Conservation (phyloP, 2,797 vertebrate species). For the Cuculus canorus region DNA sequence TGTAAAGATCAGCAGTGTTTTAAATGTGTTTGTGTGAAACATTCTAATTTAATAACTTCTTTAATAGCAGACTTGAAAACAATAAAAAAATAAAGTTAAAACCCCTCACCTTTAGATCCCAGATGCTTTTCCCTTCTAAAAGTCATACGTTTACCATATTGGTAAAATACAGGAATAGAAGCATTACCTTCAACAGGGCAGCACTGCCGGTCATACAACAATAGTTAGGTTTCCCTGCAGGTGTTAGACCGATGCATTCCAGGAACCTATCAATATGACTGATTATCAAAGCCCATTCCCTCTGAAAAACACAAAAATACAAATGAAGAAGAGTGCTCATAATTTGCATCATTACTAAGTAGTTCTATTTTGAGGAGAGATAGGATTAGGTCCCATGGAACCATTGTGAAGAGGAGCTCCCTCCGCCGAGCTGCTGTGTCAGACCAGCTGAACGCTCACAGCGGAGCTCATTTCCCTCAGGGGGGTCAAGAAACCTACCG, state of each 20-base stretch:
- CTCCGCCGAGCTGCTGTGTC: neutral
- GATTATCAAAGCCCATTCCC: neutral
- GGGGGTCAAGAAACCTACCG: neutral
- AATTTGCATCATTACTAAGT: neutral
- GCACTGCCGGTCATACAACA: neutral
- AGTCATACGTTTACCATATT: neutral
- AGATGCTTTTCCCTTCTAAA: neutral
- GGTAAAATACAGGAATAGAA: neutral
- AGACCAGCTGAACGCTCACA: neutral
- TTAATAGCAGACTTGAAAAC: neutral
- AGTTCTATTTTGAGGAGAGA: neutral
- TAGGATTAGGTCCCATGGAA: neutral
- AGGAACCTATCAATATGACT: neutral
- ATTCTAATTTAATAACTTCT: neutral
- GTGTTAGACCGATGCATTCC: neutral
- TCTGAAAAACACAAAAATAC: conserved; percentile 5
- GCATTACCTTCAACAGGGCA: neutral
- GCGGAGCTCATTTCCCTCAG: neutral
- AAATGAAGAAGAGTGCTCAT: neutral
- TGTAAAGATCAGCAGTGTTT: neutral
- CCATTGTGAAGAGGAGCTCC: neutral
- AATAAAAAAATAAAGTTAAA: neutral
- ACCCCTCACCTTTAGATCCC: rapidly evolving
- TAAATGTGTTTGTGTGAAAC: neutral
- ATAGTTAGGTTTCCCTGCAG: neutral